Conservation (phyloP, 2,888 invertebrate genomes). For the Gibbula magus region DNA sequence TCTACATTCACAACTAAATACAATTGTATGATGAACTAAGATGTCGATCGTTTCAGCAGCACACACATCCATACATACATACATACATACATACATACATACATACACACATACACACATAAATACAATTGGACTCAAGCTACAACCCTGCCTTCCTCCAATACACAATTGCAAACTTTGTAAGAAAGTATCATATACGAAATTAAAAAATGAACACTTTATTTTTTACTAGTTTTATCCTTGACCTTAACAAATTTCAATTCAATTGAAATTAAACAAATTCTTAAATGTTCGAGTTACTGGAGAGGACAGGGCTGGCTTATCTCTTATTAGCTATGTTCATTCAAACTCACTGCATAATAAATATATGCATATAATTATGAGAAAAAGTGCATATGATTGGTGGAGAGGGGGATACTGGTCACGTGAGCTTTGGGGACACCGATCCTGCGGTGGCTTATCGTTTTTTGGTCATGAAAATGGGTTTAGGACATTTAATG, state of each 20-base stretch:
- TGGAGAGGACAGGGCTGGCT: no score
- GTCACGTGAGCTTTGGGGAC: neutral
- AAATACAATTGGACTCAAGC: neutral
- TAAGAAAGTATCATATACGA: no score
- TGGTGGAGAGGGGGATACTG: neutral
- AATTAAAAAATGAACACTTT: no score
- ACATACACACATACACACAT: neutral
- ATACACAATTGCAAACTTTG: neutral
- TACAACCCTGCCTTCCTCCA: neutral
- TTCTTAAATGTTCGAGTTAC: no score
- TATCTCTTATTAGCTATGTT: no score
- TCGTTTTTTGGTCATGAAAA: neutral
- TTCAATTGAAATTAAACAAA: no score
- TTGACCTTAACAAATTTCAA: no score
- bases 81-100: neutral
- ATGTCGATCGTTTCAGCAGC: neutral
- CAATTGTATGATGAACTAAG: neutral
- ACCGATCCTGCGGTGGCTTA: neutral
- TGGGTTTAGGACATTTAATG: neutral
- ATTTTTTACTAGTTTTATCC: no score
- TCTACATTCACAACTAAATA: constrained; percentile 15
- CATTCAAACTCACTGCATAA: neutral
- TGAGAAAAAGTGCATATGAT: constrained; percentile 4
- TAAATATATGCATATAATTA: constrained; percentile 5
- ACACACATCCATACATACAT: neutral